These are phyloP conservation scores for Cyanistes caeruleus DNA, from an alignment of 2,113 vertebrate species.

Conservation along the genomic window DNA sequence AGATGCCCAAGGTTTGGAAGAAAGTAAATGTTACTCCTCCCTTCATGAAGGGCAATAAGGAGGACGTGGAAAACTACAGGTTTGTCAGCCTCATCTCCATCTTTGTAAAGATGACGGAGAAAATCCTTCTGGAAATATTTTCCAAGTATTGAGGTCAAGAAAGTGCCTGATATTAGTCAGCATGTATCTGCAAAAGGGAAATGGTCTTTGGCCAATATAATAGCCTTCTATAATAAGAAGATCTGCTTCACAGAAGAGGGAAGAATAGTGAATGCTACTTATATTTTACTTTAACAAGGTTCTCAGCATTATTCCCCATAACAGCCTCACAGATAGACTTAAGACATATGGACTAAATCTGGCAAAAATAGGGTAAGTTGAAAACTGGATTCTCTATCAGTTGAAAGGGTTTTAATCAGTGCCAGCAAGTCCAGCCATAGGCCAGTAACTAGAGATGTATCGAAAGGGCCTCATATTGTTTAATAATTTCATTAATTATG, in stretches of 20 bases:
- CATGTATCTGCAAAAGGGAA: not conserved
- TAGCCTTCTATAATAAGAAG: not conserved
- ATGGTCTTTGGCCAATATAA: not conserved
- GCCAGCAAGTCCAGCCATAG: not conserved
- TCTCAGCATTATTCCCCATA: not conserved
- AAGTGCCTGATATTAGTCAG: not conserved
- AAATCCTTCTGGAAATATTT: not conserved
- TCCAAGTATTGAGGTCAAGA: not conserved
- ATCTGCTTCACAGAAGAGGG: accelerated
- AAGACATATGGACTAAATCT: not conserved
- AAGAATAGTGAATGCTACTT: not conserved
- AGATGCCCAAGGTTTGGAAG: not conserved
- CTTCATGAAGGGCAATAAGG: not conserved
- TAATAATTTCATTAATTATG: not conserved
- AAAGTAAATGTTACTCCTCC: not conserved
- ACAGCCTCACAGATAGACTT: not conserved
- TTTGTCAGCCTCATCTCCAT: not conserved
- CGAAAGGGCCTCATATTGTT: not conserved
- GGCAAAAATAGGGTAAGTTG: not conserved
- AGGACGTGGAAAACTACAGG: not conserved
- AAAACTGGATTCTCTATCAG: not conserved
- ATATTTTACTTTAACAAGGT: not conserved
- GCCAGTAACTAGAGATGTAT: not conserved
- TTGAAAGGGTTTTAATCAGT: not conserved
- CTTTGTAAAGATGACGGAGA: not conserved